Conservation (phyloP, 2,113 vertebrate genomes). For the Podilymbus podiceps region DNA sequence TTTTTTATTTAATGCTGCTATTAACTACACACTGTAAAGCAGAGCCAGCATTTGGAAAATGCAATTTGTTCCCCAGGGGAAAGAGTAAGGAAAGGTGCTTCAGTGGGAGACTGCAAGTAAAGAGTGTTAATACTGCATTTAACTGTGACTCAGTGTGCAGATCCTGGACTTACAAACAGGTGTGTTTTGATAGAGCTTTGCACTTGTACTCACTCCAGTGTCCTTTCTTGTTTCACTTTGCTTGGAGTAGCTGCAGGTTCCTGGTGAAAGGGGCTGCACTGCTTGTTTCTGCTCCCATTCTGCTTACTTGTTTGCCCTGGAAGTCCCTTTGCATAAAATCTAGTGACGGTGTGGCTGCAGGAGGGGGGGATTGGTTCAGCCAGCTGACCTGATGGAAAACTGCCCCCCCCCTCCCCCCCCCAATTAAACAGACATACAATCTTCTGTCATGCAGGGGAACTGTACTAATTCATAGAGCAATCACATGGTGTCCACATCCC, state of each 20-base stretch:
- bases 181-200: neutral
- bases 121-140: neutral
- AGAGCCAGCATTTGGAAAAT: neutral
- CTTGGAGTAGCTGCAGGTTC: neutral
- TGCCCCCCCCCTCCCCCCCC: neutral
- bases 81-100: neutral
- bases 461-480: neutral
- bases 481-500: accelerated
- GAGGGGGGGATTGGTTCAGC: neutral
- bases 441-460: neutral
- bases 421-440: neutral
- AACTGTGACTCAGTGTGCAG: neutral
- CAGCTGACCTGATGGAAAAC: neutral
- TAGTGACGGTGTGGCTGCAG: neutral
- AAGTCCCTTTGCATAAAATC: neutral
- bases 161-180: neutral
- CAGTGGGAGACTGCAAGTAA: neutral
- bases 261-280: neutral
- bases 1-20: neutral
- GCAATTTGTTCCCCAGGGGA: neutral
- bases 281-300: neutral
- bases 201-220: neutral
- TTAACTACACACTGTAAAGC: neutral
- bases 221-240: neutral
- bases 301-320: neutral